Conservation (phyloP, 2,797 vertebrate species). For the Trichosurus vulpecula region DNA sequence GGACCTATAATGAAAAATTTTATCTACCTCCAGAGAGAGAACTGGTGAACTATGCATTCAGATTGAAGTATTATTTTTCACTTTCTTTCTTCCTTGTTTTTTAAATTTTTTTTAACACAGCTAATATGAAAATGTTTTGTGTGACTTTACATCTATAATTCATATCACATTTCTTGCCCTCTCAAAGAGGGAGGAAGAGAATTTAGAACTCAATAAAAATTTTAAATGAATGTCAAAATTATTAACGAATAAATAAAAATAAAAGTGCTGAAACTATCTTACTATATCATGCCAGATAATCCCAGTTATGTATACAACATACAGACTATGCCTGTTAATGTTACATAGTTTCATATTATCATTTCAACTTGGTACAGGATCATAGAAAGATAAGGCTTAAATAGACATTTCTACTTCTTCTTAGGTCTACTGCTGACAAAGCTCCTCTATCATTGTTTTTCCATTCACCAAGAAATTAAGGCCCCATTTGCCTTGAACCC, state of each 20-base stretch:
- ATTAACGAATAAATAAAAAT: no score
- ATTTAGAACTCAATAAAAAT: no score
- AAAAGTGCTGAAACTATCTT: no score
- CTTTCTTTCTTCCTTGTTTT: background rate
- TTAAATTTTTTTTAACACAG: background rate
- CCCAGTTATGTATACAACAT: no score
- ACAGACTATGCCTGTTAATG: no score
- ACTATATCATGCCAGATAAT: no score
- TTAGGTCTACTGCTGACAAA: background rate
- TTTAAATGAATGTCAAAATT: no score
- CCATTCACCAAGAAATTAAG: background rate
- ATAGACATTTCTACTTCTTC: background rate
- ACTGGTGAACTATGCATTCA: no score
- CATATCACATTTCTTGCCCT: background rate
- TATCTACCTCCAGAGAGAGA: no score
- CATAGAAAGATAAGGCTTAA: background rate
- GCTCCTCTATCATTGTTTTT: background rate
- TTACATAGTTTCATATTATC: background rate
- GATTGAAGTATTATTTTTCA: background rate
- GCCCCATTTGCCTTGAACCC: background rate
- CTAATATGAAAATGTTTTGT: background rate
- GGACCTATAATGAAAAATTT: no score
- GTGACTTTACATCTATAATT: background rate
- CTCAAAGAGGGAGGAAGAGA: background rate
- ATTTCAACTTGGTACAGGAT: background rate